A percentile compares a stretch with the other conserved stretches of the same genome.
Conservation (phyloP, 2,888 invertebrate species). For the Volucella inanis region DNA sequence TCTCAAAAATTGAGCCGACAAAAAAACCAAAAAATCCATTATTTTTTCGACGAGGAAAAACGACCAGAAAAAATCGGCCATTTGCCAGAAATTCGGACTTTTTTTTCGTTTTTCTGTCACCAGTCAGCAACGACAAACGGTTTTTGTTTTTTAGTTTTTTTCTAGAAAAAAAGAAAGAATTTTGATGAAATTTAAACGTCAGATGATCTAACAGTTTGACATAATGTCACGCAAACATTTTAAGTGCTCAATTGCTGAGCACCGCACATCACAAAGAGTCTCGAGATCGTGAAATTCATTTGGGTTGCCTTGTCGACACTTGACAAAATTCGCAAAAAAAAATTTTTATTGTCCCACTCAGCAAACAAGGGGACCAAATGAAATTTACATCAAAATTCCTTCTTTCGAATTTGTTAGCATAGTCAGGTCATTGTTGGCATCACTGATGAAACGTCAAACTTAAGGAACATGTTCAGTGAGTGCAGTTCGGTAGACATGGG, state of each 20-base stretch:
- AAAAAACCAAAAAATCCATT: constrained; percentile 30
- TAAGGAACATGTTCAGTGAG: constrained; percentile 4
- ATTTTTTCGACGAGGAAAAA: constrained; percentile 3
- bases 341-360: constrained; percentile 47
- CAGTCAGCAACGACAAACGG: constrained; percentile 23
- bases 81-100: constrained; percentile 45
- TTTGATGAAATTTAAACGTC: constrained; percentile 29
- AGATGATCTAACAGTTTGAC: constrained; percentile 55
- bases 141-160: not conserved
- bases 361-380: not conserved
- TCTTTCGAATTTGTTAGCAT: not conserved
- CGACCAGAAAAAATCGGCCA: constrained; percentile 35
- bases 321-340: constrained; percentile 3
- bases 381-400: constrained; percentile 34
- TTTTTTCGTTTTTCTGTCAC: constrained; percentile 32
- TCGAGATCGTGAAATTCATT: constrained; percentile 24
- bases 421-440: not conserved
- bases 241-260: constrained; percentile 37
- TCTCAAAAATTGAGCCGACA: constrained; percentile 37
- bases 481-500: constrained; percentile 34
- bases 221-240: constrained; percentile 54
- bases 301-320: constrained; percentile 11
- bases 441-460: constrained; percentile 1
- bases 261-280: constrained; percentile 8
- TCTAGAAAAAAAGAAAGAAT: constrained; percentile 37